phyloP scores from a whole-genome alignment of 2,113 vertebrate species.

The Nothocercus nigrocapillus region DNA sequence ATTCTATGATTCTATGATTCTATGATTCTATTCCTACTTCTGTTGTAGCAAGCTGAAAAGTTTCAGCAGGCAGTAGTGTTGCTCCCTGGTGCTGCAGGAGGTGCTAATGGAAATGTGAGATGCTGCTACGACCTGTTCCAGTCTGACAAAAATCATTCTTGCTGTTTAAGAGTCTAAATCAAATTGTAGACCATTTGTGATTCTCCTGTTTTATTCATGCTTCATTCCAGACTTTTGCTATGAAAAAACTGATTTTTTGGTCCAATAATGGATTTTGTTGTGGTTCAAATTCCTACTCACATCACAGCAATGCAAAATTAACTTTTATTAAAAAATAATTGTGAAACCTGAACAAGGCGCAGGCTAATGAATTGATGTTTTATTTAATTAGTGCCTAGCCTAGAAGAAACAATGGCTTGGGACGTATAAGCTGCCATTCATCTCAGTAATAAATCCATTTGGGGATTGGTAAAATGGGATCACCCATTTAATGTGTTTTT shows the following conservation, averaged over 20 bases:
- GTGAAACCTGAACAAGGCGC: not conserved
- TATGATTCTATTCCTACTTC: not conserved
- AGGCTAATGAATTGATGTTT: not conserved
- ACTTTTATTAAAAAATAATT: not conserved
- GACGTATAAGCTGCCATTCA: not conserved
- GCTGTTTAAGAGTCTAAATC: not conserved
- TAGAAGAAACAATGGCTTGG: rapidly evolving
- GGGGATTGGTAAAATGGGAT: not conserved
- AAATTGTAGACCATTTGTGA: not conserved
- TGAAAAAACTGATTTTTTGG: not conserved
- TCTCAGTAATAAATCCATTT: not conserved
- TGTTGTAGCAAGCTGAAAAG: not conserved
- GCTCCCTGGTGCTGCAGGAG: not conserved
- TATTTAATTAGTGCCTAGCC: not conserved
- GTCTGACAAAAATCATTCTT: not conserved
- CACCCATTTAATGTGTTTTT: not conserved
- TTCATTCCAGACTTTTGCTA: not conserved
- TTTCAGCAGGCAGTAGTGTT: not conserved
- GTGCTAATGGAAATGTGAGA: not conserved
- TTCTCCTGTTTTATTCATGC: not conserved
- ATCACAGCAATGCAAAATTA: not conserved
- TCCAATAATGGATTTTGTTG: not conserved
- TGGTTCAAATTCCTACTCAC: not conserved
- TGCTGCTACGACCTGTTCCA: not conserved
- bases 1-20: no score